Base-by-base conservation (phyloP, 2,888 invertebrate genomes). In the Zootermopsis nevadensis region DNA sequence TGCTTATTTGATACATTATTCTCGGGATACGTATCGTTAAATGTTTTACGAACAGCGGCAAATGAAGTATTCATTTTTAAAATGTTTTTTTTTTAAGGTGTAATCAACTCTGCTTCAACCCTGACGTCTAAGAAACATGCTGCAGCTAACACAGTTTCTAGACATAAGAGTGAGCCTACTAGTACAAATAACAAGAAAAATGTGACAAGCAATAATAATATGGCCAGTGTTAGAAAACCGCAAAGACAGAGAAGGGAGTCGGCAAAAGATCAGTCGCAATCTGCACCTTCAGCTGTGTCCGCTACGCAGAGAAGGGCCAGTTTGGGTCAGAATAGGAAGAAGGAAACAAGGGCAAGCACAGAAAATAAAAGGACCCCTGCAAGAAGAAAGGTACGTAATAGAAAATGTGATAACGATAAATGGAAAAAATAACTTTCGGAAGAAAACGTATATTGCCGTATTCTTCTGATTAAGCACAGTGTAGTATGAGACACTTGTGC, bases 211-310 rank as follows among this genome's bases (percentile, higher is more conserved):
- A 85, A 76, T 74, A 81, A 80, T 83, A 31, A 74, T 77, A 66
- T 69, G 85, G 82, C 87, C 89, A 55, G 38, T 38, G 27, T 77
- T 3, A 30, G 77, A 15, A 82, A 72, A 30, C 72, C 89, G 91
- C 86, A 91, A 91, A 0, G 90, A 90, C 86, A 91, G 91, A 27
- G 89, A 90, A 7, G 91, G 90, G 33, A 87, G 85, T 42, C 85
- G 84, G 86, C 90, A 80, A 88, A 93, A 89, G 89, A 91, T 91
- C 86, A 89, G 91, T 89, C 88, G 90, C 86, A 88, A 91, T 87
- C 87, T 24, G 30, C 79, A 30, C 77, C 48, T 90, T 87, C 76
- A 91, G 87, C 87, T n/a, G 38, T 33, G n/a, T 1, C 77, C 90
- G 87, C 74, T 85, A 66, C 82, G 22, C 81, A 87, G 86, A 2